Evolutionary conservation across 1,140 invertebrate genomes (phyloP).

Genomic region (Euborellia annulipes): DNA sequence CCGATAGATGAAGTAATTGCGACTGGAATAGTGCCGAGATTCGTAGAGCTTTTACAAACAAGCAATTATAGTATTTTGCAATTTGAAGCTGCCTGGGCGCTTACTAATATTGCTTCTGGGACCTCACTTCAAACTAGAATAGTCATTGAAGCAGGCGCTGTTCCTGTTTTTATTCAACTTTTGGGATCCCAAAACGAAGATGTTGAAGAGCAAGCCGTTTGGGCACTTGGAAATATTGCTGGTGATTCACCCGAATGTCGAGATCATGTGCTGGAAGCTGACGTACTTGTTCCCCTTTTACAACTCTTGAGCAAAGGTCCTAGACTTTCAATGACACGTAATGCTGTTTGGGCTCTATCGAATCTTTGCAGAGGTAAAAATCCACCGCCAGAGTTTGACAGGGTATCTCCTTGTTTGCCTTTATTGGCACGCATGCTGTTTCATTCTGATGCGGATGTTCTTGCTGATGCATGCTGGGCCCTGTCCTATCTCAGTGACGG

Average conservation of each 20-base stretch:
- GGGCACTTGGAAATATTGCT: conserved; percentile 93
- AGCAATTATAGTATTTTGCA: conserved; percentile 62
- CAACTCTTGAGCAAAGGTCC: conserved; percentile 67
- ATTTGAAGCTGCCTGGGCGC: conserved; percentile 96
- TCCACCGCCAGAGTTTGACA: conserved; percentile 84
- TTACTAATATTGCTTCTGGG: conserved; percentile 97
- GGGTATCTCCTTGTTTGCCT: conserved; percentile 69
- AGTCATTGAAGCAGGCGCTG: conserved; percentile 86
- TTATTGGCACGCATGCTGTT: conserved; percentile 76
- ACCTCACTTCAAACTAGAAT: conserved; percentile 83
- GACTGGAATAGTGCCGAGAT: conserved; percentile 88
- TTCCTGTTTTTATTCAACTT: conserved; percentile 79
- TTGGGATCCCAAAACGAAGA: conserved; percentile 71
- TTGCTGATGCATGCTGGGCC: conserved; percentile 93
- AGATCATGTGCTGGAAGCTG: conserved; percentile 74
- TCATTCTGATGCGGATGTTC: conserved; percentile 77
- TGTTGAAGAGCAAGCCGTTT: conserved; percentile 91
- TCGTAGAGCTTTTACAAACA: conserved; percentile 85
- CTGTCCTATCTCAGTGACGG: conserved; percentile 89
- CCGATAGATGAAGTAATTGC: conserved; percentile 97
- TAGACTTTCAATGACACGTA: conserved; percentile 81
- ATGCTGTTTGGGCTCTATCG: conserved; percentile 95
- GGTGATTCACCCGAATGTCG: conserved; percentile 87
- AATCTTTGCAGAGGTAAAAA: conserved; percentile 95
- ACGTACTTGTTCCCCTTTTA: conserved; percentile 74